Evolutionary conservation across 2,888 invertebrate genomes (phyloP).

Genomic region (Poecilus cupreus): DNA sequence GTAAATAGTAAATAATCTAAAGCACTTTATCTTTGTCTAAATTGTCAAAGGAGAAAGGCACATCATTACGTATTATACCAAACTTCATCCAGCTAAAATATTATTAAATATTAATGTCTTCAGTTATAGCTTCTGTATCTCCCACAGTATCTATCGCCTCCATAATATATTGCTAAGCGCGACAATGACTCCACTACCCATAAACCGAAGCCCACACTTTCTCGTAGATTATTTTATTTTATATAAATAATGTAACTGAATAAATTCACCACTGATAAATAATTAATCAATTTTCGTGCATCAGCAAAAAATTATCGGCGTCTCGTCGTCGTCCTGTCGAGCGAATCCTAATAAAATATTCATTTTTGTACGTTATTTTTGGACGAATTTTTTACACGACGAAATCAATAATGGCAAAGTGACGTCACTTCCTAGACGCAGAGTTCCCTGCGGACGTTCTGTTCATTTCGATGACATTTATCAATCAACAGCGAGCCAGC

Average conservation of each 20-base stretch:
- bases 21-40: background rate
- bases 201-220: too few relatives aligned
- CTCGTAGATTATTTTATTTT: too few relatives aligned
- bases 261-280: too few relatives aligned
- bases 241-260: too few relatives aligned
- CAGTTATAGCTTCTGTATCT: background rate
- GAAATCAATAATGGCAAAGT: constrained; percentile 47
- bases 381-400: constrained; percentile 42
- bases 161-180: too few relatives aligned
- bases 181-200: too few relatives aligned
- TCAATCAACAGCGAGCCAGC: constrained; percentile 38
- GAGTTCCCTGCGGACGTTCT: constrained; percentile 39
- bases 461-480: constrained; percentile 57
- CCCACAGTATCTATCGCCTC: too few relatives aligned
- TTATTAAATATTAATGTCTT: background rate
- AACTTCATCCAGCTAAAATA: background rate
- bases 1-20: constrained; percentile 20
- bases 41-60: constrained; percentile 22
- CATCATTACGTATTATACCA: background rate
- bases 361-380: constrained; percentile 44
- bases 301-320: background rate
- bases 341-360: constrained; percentile 42
- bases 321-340: constrained; percentile 1
- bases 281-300: too few relatives aligned
- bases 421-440: constrained; percentile 53